Evolutionary conservation across 1,140 invertebrate genomes (phyloP), one percentile per base, ranked within the genome.

Genomic region (Drosophila kurseongensis): DNA sequence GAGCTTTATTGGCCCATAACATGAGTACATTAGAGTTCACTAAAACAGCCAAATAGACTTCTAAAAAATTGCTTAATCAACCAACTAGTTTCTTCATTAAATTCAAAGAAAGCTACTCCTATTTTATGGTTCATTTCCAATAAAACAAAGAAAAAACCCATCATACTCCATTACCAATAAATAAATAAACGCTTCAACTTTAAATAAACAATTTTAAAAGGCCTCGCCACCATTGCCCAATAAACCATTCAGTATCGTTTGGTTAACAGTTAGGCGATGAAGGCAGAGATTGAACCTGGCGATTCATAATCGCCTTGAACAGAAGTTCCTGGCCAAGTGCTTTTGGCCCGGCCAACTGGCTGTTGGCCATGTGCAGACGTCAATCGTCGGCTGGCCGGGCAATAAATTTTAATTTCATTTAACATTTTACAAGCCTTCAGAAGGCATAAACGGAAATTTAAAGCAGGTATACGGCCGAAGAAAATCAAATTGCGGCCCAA

Each of bases 331-430:
- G 54, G 41, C 60, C 56, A 68, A 66, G 75, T 55, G 55, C 59
- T 69, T 71, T 72, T 55, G 40, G 57, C 18, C 47, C 47, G 72
- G 59, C 66, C 76, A 84, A 48, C 42, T 48, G 45, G 45, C 60
- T 41, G 14, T 45, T 68, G 50, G 50, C 62, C 74, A 77, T 85
- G 80, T 71, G 78, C 77, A 65, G 61, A 80, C 84, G 80, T 88
- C 84, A 89, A 88, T 84, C 84, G 84, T 41, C 18, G 80, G 61
- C 47, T 52, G 84, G 68, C 69, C 73, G 67, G 60, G 84, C 77
- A 89, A 89, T 89, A 89, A 89, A 89, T 89, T 89, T 84, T 68
- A 90, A 84, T 89, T 89, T 89, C 86, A 90, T 90, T 89, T 78
- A 90, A 89, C 84, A 90, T 89, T 89, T 89, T 84, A 89, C 84